A percentile compares a stretch with the other conserved stretches of the same genome.
These are phyloP conservation scores for Phortica variegata DNA, from an alignment of 1,140 invertebrate genomes.

Conservation along the genomic window DNA sequence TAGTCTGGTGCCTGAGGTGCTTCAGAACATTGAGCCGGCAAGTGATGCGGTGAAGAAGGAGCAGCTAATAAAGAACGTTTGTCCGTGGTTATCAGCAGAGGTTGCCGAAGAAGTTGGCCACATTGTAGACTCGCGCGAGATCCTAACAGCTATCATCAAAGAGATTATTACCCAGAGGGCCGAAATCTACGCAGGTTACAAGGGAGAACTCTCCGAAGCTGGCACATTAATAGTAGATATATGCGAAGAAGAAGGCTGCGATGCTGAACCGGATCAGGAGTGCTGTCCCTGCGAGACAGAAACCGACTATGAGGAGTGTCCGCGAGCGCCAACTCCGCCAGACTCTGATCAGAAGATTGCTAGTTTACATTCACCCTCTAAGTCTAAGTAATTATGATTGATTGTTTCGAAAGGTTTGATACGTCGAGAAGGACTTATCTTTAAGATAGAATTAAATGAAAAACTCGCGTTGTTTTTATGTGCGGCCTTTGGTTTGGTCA, in stretches of 20 bases:
- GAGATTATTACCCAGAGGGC: conserved; percentile 73
- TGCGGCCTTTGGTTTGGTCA: no score
- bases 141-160: conserved; percentile 76
- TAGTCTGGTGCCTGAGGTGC: conserved; percentile 78
- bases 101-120: conserved; percentile 77
- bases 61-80: conserved; percentile 77
- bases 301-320: conserved; percentile 24
- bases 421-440: no score
- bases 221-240: conserved; percentile 7
- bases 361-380: no score
- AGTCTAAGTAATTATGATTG: no score
- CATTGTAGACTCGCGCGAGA: conserved; percentile 74
- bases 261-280: conserved; percentile 24
- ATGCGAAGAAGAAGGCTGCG: conserved; percentile 36
- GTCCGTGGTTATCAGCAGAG: conserved; percentile 85
- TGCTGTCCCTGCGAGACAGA: conserved; percentile 36
- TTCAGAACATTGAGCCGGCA: conserved; percentile 67
- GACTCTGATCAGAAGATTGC: no score
- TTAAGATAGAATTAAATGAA: no score
- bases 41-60: conserved; percentile 47
- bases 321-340: conserved; percentile 18
- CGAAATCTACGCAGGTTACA: conserved; percentile 54
- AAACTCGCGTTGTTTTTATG: no score
- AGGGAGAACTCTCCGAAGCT: conserved; percentile 28
- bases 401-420: no score